Base-by-base conservation (phyloP, 1,140 invertebrate species). In the Sycobia sp. region DNA sequence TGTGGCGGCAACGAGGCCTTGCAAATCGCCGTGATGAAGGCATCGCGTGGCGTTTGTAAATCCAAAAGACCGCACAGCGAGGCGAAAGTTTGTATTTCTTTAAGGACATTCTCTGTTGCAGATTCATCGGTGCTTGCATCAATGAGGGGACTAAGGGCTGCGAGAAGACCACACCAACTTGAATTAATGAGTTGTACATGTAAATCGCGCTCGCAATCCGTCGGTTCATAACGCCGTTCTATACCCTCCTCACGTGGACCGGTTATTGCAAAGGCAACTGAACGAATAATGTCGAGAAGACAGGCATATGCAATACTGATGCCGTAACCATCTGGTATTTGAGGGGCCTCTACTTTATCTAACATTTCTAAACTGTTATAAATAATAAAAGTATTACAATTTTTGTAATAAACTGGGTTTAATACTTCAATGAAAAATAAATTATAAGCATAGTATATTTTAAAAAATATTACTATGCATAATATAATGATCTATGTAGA, bases 121-220 rank as follows among this genome's bases (percentile, higher is more conserved):
- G 90, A 87, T 79, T 99, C 96, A 73, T 98, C 96, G 47, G 95
- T 95, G 71, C 95, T 90, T 1, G 95, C 95, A 81, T 98, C 97
- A 16, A 98, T 88, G 14, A 99, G 78, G 0, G 96, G 89, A 67
- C 92, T 93, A 25, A 98, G 82, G 9, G 96, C 95, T 69, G 94
- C 93, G 14, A 98, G 83, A 27, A 98, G 81, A 7, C 95, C 95
- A 76, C 93, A 95, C 95, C 96, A 98, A 66, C 95, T 95, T 0
- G 95, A 98, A 73, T 93, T 93, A 4, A 98, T 89, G 20, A 99
- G 78, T 78, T 97, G 91, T 43, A 84, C 78, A 70, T 90, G 86
- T 10, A 91, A 73, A 55, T 86, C 84, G 59, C 81, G 83, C 47
- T 85, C 83, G 9, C 82, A 81, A 67, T 86, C 82, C 10, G 72